Evolutionary conservation across 2,888 invertebrate species (phyloP).

Genomic region (Hymenopus coronatus): DNA sequence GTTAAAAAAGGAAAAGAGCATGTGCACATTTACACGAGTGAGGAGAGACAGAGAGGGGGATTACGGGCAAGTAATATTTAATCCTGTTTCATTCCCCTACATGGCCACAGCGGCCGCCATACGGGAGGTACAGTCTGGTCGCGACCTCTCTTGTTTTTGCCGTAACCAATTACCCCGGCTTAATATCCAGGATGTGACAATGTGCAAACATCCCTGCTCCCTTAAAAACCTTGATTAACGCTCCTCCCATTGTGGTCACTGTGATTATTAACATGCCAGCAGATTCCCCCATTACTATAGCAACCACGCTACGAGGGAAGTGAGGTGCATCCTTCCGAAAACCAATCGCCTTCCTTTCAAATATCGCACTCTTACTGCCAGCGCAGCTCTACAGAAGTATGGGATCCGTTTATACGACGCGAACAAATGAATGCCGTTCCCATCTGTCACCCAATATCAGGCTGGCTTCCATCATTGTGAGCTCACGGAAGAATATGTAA

Average conservation of each 20-base stretch:
- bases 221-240: conserved; percentile 1
- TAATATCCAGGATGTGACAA: conserved; percentile 1
- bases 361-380: background rate
- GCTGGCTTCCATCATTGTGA: too few relatives aligned
- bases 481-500: too few relatives aligned
- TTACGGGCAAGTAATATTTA: background rate
- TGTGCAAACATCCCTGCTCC: background rate
- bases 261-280: background rate
- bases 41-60: background rate
- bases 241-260: background rate
- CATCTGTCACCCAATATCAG: too few relatives aligned
- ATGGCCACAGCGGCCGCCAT: background rate
- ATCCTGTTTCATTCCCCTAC: conserved; percentile 1
- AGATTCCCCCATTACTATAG: background rate
- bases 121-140: background rate
- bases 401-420: too few relatives aligned
- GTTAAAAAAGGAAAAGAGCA: background rate
- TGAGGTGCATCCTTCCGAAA: background rate
- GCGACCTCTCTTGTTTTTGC: background rate
- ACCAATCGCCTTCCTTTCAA: background rate
- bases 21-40: background rate
- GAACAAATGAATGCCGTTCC: background rate
- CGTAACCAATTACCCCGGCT: background rate
- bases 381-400: too few relatives aligned
- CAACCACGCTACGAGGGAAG: background rate